phyloP scores from a whole-genome alignment of 2,113 vertebrate species.

The Petroica traversi region DNA sequence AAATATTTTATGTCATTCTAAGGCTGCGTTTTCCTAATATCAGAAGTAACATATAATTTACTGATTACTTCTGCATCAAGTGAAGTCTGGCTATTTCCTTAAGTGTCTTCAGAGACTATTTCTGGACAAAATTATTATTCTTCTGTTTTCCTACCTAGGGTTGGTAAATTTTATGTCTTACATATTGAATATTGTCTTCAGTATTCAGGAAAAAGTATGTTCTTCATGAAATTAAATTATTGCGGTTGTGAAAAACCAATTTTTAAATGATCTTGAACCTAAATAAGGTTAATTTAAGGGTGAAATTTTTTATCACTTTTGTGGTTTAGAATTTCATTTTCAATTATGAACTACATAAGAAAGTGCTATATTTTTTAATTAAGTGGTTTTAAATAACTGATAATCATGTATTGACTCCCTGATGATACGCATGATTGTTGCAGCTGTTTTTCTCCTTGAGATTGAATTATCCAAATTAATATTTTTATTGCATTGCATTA shows the following conservation, averaged over 20 bases:
- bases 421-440: fast-evolving
- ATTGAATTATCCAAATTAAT: background rate
- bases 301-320: background rate
- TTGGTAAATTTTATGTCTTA: background rate
- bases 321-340: background rate
- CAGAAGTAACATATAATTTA: constrained; percentile 34
- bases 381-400: background rate
- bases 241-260: background rate
- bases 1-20: constrained; percentile 44
- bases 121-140: background rate
- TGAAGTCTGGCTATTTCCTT: constrained; percentile 4
- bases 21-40: constrained; percentile 16
- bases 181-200: background rate
- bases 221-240: background rate
- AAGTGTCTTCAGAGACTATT: constrained; percentile 6
- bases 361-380: background rate
- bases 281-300: background rate
- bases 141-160: background rate
- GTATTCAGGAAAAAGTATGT: background rate
- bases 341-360: background rate
- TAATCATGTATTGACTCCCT: background rate
- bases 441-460: background rate
- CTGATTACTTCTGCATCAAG: constrained; percentile 27
- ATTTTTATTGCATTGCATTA: background rate
- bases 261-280: background rate